These are phyloP conservation scores for Zootoca vivipara DNA, from an alignment of 2,113 vertebrate species.

Conservation along the genomic window DNA sequence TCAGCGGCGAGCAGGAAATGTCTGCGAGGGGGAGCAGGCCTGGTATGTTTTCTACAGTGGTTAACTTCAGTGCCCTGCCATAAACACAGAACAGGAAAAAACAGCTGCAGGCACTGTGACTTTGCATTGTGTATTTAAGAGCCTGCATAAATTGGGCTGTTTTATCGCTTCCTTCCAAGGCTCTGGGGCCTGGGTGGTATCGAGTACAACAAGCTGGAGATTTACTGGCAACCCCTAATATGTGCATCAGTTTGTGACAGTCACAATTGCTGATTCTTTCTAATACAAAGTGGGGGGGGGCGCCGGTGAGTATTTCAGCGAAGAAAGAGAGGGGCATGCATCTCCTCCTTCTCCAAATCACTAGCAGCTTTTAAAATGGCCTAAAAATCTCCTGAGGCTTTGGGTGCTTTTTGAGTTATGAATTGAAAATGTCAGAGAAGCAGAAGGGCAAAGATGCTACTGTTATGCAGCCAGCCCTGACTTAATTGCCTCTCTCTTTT, in stretches of 20 bases:
- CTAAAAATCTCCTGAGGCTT: neutral
- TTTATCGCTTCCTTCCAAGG: constrained; percentile 67
- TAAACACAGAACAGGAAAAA: constrained; percentile 71
- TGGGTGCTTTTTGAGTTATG: neutral
- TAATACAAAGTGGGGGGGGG: constrained; percentile 18
- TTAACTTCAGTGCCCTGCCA: constrained; percentile 50
- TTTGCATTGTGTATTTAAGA: constrained; percentile 66
- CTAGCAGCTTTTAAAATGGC: neutral
- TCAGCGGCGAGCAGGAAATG: constrained; percentile 57
- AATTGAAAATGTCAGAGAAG: neutral
- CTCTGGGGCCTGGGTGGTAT: constrained; percentile 37
- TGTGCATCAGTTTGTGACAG: neutral
- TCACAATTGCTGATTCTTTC: constrained; percentile 9
- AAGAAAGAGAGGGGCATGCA: neutral
- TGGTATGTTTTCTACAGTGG: constrained; percentile 39
- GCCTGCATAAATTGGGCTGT: constrained; percentile 54
- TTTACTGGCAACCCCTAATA: constrained; percentile 26
- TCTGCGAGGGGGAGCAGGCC: constrained; percentile 46
- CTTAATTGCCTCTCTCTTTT: neutral
- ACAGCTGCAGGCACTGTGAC: constrained; percentile 53
- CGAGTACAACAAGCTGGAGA: constrained; percentile 15
- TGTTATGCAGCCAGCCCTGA: constrained; percentile 25
- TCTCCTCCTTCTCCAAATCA: neutral
- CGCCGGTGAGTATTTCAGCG: fast-evolving
- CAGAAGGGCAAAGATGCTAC: neutral